Base-by-base conservation (phyloP, 1,140 invertebrate species). In the Zaprionus vittiger region DNA sequence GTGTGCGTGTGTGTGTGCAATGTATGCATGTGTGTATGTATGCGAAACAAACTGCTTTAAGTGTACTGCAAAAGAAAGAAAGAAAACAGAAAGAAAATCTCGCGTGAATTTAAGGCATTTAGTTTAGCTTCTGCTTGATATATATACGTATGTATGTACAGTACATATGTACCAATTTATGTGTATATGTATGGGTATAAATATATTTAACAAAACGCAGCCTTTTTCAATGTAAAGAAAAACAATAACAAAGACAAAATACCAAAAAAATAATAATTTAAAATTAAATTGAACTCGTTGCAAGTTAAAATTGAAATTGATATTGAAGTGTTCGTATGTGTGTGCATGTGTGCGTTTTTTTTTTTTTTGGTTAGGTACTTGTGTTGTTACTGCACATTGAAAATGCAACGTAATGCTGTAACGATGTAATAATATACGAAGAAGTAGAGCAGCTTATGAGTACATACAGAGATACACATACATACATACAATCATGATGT, bases 61-160 rank as follows among this genome's bases (percentile, higher is more conserved):
- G 65, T 86, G 77, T 86, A 73, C 79, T 66, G 57, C 67, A 76
- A 79, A 63, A 59, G 1, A 47, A 74, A 56, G 22, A 28, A 22
- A 38, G 20, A 59, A 57, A 17, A n/a, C 9, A 49, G 34, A 70
- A 38, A 22, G 61, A 72, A 34, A 54, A 85, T 52, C 65, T 81
- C 56, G 82, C 69, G 70, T 64, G 68, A 85, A 85, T 81, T 79
- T 63, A 79, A 73, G 64, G 81, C 79, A 86, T 86, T 79, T 85
- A 26, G 31, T 80, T 86, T 85, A 61, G 82, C 81, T 86, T 85
- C 69, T 80, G 83, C 82, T 79, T 86, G 6, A 44, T 17, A 44
- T 14, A 47, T 1, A 17, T 41, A 22, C 20, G 14, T 52, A 52
- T 12, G 34, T 47, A n/a, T 60, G 24, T 26, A 17, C 44, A 20